phyloP scores from a whole-genome alignment of 2,113 vertebrate species.

The Morone chrysops region DNA sequence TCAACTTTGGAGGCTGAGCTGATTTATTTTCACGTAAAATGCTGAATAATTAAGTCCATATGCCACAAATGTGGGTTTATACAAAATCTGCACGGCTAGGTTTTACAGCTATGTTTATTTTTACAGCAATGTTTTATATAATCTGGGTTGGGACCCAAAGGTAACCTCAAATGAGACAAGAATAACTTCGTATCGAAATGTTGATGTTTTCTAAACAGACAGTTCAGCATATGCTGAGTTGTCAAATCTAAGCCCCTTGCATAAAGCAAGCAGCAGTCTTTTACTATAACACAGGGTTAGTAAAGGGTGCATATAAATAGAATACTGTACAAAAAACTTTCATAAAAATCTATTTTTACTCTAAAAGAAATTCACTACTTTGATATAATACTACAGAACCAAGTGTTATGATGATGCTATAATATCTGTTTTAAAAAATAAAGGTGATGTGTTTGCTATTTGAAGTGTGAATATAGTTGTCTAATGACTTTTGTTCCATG shows the following conservation, averaged over 20 bases:
- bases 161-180: constrained; percentile 41
- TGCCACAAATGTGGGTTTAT: constrained; percentile 26
- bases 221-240: constrained; percentile 32
- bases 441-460: not conserved
- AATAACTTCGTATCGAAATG: constrained; percentile 36
- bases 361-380: not conserved
- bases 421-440: not conserved
- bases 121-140: constrained; percentile 47
- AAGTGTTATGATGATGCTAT: not conserved
- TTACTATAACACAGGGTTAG: constrained; percentile 17
- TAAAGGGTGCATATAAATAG: constrained; percentile 32
- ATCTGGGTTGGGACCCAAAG: constrained; percentile 54
- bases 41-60: constrained; percentile 54
- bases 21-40: constrained; percentile 56
- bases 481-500: not conserved
- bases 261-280: constrained; percentile 11
- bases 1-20: constrained; percentile 39
- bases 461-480: constrained; percentile 1
- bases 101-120: constrained; percentile 54
- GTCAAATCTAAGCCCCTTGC: constrained; percentile 26
- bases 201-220: constrained; percentile 38
- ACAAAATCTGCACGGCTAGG: constrained; percentile 29
- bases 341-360: constrained; percentile 14
- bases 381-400: not conserved
- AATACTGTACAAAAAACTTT: constrained; percentile 5